These are phyloP conservation scores for Falco berigora DNA, from an alignment of 2,797 vertebrate genomes.

Conservation along the genomic window DNA sequence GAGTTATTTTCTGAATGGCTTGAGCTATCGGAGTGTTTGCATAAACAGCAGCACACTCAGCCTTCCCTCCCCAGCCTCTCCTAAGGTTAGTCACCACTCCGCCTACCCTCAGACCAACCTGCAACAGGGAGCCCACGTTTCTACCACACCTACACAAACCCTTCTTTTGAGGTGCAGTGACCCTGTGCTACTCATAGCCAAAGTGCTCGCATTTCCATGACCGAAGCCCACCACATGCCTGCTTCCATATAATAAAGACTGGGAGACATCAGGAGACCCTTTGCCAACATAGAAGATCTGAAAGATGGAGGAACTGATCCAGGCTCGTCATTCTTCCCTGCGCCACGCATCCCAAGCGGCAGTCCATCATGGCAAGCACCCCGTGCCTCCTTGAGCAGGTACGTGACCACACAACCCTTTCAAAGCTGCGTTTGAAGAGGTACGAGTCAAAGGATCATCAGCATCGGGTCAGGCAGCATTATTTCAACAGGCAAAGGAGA, in stretches of 20 bases:
- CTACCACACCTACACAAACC: background rate
- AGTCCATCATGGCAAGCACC: background rate
- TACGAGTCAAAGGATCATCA: rapidly evolving
- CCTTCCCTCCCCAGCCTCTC: background rate
- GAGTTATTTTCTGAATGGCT: background rate
- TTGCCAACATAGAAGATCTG: background rate
- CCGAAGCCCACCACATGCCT: background rate
- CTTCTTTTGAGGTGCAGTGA: rapidly evolving
- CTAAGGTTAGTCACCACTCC: background rate
- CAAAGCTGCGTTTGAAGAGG: background rate
- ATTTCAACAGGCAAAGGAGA: background rate
- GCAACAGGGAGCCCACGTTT: background rate
- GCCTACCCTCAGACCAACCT: background rate
- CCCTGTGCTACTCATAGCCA: rapidly evolving
- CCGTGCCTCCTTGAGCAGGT: background rate
- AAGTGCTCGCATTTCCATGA: rapidly evolving
- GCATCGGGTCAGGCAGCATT: background rate
- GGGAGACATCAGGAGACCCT: background rate
- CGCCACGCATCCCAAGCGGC: rapidly evolving
- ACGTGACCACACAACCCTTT: rapidly evolving
- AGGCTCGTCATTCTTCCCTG: background rate
- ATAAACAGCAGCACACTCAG: background rate
- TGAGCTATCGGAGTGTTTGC: background rate
- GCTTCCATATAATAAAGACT: background rate
- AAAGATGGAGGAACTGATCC: background rate